These are phyloP conservation scores for Macroglossus sobrinus DNA, from an alignment of 2,113 vertebrate genomes.

Conservation along the genomic window DNA sequence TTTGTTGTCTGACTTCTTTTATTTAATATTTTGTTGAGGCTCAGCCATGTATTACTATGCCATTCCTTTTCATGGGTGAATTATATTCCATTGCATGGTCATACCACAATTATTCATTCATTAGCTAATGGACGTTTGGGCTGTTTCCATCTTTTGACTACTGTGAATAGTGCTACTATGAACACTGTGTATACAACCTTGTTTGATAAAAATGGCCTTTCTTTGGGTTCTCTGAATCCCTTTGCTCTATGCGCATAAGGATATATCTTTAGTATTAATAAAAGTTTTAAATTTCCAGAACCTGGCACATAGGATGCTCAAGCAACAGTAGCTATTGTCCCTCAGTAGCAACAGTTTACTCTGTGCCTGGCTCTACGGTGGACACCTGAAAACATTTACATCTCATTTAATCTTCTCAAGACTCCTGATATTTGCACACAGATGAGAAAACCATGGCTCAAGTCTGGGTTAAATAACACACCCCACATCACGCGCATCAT, in stretches of 20 bases:
- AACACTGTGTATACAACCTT: background rate
- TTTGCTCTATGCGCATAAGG: background rate
- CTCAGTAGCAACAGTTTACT: too few relatives aligned
- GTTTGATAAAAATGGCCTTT: background rate
- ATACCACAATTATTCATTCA: background rate
- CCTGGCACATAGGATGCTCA: too few relatives aligned
- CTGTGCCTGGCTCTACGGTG: background rate
- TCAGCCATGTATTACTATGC: fast-evolving
- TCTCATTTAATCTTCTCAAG: background rate
- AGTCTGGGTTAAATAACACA: background rate
- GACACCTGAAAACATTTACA: too few relatives aligned
- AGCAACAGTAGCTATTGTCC: background rate
- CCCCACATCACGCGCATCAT: fast-evolving
- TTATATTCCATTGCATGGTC: fast-evolving
- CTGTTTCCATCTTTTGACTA: too few relatives aligned
- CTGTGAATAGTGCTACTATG: background rate
- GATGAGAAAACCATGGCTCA: background rate
- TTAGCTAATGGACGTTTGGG: fast-evolving
- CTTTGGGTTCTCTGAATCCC: background rate
- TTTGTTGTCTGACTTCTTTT: background rate
- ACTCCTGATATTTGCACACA: background rate
- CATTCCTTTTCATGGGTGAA: background rate
- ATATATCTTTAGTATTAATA: background rate
- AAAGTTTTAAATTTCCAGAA: background rate
- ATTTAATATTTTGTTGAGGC: background rate